These are phyloP conservation scores for Sylvia borin DNA, from an alignment of 2,797 vertebrate species.

Conservation along the genomic window DNA sequence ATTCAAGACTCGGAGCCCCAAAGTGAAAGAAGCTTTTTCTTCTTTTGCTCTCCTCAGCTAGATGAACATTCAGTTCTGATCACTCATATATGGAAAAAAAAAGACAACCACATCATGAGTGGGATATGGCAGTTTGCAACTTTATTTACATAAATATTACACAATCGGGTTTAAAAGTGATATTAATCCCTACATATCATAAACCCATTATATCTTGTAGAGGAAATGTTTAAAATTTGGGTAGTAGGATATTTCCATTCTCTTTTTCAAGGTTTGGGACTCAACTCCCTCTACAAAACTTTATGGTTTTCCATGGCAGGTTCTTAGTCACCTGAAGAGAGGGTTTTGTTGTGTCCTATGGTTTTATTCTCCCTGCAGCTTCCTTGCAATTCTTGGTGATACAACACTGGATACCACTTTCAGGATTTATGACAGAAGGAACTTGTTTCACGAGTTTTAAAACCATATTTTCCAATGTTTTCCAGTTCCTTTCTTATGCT, in stretches of 20 bases:
- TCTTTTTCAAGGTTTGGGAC: background rate
- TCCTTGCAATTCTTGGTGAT: background rate
- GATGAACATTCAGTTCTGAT: background rate
- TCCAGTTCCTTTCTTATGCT: background rate
- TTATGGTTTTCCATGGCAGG: background rate
- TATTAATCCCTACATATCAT: background rate
- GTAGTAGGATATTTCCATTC: background rate
- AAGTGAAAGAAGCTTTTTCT: background rate
- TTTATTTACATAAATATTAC: background rate
- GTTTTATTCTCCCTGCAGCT: background rate
- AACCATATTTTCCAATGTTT: background rate
- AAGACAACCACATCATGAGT: background rate
- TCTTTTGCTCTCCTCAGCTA: background rate
- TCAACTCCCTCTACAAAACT: background rate
- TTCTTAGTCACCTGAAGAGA: rapidly evolving
- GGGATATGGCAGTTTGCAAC: background rate
- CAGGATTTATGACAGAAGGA: background rate
- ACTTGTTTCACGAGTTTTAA: background rate
- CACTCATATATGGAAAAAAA: background rate
- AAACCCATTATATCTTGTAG: background rate
- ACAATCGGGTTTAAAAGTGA: background rate
- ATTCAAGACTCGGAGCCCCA: background rate
- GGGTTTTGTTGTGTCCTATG: background rate
- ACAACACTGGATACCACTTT: background rate
- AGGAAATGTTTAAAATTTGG: background rate